Base-by-base conservation (phyloP, 2,888 invertebrate species). In the Limnephilus auricula region DNA sequence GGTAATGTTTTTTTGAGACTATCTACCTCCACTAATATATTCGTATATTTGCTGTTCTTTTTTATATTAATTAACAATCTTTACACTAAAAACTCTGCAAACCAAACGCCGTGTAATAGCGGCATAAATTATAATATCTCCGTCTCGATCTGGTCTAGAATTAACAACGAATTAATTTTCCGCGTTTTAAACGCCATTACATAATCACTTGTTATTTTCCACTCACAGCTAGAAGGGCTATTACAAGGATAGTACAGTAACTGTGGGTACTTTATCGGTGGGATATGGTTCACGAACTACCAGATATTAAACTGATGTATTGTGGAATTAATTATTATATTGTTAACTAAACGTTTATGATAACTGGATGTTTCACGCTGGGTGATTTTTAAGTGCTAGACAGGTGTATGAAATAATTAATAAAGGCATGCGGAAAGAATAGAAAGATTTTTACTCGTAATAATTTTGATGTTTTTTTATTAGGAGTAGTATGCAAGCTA, bases 111-210 rank as follows among this genome's bases (percentile, higher is more conserved):
- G 34, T 85, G 37, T 37, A 85, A 32, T 83, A 6, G 34, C 83
- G 0, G 34, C 4, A 83, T 31, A 25, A 31, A 34, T 25, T 15
- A 85, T 18, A n/a, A 30, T 85, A 40, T 40, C 85, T 15, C 85
- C 45, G 45, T 30, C 85, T 45, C n/a, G 25, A 85, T 85, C n/a
- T 40, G 40, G 25, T n/a, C 25, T 40, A n/a, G 37, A 37, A 85
- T 85, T 85, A 85, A 40, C 85, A n/a, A 15, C 2, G 45, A 85
- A 85, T 85, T 37, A 25, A 85, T 85, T 85, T 85, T 85, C 85
- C 85, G 85, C 40, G n/a, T 45, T 85, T 40, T 85, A 45, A 9
- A 30, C 85, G 40, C 37, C 12, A 31, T 34, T 40, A 85, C 45
- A 85, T n/a, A 40, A 45, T 45, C 45, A 45, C 15, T 45, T 3